Base-by-base conservation (phyloP, 2,888 invertebrate genomes). In the Melangyna quadrimaculata region DNA sequence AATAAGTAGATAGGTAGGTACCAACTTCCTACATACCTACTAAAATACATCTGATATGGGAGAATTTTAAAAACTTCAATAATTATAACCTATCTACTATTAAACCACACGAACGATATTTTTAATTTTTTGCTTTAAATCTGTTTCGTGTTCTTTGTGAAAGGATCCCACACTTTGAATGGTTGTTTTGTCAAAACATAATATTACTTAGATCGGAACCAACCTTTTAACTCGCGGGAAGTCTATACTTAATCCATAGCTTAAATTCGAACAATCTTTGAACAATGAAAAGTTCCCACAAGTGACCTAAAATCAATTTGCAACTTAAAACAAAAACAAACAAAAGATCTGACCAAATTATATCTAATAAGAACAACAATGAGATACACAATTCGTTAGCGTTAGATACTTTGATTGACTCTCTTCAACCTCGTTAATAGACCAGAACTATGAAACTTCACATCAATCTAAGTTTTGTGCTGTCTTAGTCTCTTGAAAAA, bases 251-350 rank as follows among this genome's bases (percentile, higher is more conserved):
- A 53, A 24, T 12, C 10, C 24, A 40, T 40, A 65, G 10, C 17
- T 40, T 27, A 37, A 24, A 22, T 3, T 24, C 17, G 35, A 37
- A 22, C 8, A 37, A 59, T 22, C 14, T 59, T 37, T 37, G 24
- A 71, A 84, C 74, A 84, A 84, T 84, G 55, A 57, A 10, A 43
- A 14, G 32, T 74, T 84, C 83, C 65, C 83, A 79, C 83, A 24
- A 19, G 57, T 79, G 79, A 75, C 79, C 83, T 75, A 67, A 79
- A 84, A 84, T 84, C 79, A 80, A 75, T 84, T 69, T 53, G 19
- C 65, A 7, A 32, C 45, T 55, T 53, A 12, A 27, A 57, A 19
- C 10, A 24, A 14, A 19, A 32, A 24, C 37, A 29, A 57, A 19
- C 22, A 32, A 59, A 45, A 55, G 57, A 75, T 84, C 79, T 74